Conservation (phyloP, 2,888 invertebrate species). For the Rhyacophila evoluta region DNA sequence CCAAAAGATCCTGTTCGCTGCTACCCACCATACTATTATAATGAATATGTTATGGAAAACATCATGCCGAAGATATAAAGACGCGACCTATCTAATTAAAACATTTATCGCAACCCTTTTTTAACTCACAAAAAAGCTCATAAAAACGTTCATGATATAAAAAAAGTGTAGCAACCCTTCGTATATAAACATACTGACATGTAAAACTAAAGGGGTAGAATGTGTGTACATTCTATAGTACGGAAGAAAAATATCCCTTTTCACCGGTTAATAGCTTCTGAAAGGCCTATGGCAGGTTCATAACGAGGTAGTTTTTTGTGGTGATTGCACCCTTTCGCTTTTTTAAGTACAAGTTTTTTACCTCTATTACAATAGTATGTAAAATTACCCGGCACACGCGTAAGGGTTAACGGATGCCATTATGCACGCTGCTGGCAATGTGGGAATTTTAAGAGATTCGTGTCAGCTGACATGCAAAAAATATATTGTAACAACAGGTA, state of each 20-base stretch:
- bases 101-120: constrained; percentile 54
- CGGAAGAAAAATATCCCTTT: constrained; percentile 50
- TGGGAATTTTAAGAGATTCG: not conserved
- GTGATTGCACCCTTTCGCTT: constrained; percentile 54
- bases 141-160: constrained; percentile 38
- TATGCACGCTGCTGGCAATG: constrained; percentile 35
- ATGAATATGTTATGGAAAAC: constrained; percentile 53
- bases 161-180: constrained; percentile 46
- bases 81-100: constrained; percentile 53
- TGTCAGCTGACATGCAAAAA: too few relatives aligned
- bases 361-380: constrained; percentile 41
- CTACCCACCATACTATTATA: constrained; percentile 40
- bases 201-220: constrained; percentile 33
- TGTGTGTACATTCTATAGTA: not conserved
- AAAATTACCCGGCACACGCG: constrained; percentile 52
- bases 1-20: constrained; percentile 30
- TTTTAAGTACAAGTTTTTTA: constrained; percentile 49
- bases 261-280: constrained; percentile 51
- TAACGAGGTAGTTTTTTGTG: constrained; percentile 52
- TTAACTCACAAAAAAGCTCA: constrained; percentile 50
- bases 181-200: constrained; percentile 39
- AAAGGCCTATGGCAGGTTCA: constrained; percentile 52
- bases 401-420: constrained; percentile 53
- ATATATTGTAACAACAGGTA: too few relatives aligned
- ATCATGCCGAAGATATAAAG: constrained; percentile 46